Base-by-base conservation (phyloP, 2,113 vertebrate genomes). In the Nothocercus nigrocapillus region DNA sequence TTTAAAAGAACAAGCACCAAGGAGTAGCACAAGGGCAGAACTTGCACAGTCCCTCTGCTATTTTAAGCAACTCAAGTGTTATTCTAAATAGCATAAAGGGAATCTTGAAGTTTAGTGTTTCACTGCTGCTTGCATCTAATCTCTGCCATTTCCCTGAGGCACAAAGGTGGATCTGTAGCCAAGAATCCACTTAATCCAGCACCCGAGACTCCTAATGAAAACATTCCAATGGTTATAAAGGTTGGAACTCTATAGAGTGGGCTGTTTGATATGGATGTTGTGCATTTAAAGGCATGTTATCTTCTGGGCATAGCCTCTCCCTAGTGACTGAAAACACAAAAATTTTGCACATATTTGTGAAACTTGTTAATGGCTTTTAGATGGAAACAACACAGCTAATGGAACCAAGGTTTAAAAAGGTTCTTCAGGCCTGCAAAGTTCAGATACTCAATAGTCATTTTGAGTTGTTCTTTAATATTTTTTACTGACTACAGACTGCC, bases 31-130 rank as follows among this genome's bases (percentile, higher is more conserved):
- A 80, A 85, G 88, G 90, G 84, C 92, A 75, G 74, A 45, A 92
- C 70, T 64, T 83, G 84, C 62, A 89, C 81, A 59, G 83, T 88
- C 89, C 92, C 89, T 89, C 70, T 72, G 80, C 93, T 95, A 94
- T 96, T 96, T 90, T 85, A 84, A 96, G 89, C 82, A 91, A 72
- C 90, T 85, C 85, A 82, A 94, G 80, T 90, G 94, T 95, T 95
- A 84, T 88, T 91, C 91, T 90, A 86, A 97, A 94, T 68, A 96
- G 80, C 44, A 3, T 94, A 94, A 92, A 85, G 91, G 91, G 88
- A 94, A 94, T 93, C 91, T 95, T 95, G 70, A 89, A 93, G 91
- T 94, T 92, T 95, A 95, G 67, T 89, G 84, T 94, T 96, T 97
- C 92, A 94, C 74, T 90, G 74, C 66, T 93, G 86, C 74, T 84